Evolutionary conservation across 2,797 vertebrate genomes (phyloP).

Genomic region (Glossophaga mutica): DNA sequence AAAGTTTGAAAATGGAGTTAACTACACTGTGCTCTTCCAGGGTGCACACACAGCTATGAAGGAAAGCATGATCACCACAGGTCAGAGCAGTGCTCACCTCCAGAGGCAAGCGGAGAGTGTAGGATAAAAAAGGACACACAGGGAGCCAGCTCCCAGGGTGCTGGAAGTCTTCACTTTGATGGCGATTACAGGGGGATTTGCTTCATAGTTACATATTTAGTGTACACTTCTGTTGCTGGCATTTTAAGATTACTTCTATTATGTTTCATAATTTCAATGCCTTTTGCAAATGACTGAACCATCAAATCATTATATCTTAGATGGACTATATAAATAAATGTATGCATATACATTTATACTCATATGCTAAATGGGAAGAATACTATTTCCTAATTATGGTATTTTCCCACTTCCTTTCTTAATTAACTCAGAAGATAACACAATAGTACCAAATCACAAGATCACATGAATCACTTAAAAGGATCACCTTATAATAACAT

Average conservation of each 20-base stretch:
- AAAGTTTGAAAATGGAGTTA: not conserved
- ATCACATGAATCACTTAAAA: not conserved
- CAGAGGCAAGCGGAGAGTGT: not conserved
- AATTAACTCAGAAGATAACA: not conserved
- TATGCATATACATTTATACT: not conserved
- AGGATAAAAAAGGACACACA: not conserved
- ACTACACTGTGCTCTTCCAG: not conserved
- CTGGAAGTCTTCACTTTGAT: not conserved
- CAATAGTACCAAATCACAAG: not conserved
- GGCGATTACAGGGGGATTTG: not conserved
- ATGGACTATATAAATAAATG: not conserved
- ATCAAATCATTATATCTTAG: not conserved
- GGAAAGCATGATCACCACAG: not conserved
- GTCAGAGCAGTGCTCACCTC: not conserved
- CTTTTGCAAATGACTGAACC: not conserved
- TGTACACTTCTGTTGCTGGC: not conserved
- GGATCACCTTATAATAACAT: not conserved
- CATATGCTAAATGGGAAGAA: not conserved
- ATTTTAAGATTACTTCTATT: not conserved
- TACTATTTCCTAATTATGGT: not conserved
- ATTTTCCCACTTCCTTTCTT: not conserved
- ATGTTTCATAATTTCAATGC: not conserved
- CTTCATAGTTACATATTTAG: not conserved
- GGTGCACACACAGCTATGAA: not conserved
- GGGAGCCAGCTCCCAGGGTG: not conserved